A percentile compares a stretch with the other conserved stretches of the same genome.
Conservation (phyloP, 2,113 vertebrate species). For the Rhegmatorhina hoffmannsi region DNA sequence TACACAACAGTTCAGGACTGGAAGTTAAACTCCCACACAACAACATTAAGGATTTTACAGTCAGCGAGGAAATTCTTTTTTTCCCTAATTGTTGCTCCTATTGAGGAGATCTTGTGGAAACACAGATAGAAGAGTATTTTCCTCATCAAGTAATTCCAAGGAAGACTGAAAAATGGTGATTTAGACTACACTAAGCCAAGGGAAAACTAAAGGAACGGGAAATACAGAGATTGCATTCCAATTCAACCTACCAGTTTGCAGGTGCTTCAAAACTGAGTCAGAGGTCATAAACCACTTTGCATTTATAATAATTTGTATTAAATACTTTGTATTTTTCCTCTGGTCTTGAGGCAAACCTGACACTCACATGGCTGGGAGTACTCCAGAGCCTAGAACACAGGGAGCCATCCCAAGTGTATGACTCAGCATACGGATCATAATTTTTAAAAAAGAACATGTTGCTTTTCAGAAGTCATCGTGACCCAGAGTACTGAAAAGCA, state of each 20-base stretch:
- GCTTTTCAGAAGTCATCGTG: background rate
- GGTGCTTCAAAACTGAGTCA: background rate
- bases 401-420: background rate
- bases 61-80: background rate
- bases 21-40: background rate
- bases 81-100: accelerated
- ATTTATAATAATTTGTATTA: background rate
- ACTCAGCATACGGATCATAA: background rate
- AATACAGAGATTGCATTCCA: background rate
- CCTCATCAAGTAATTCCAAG: background rate
- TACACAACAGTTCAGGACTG: background rate
- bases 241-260: background rate
- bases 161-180: background rate
- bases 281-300: background rate
- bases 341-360: background rate
- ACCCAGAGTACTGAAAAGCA: background rate
- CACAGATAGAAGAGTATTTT: background rate
- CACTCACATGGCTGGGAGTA: background rate
- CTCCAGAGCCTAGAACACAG: background rate
- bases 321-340: background rate
- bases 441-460: background rate
- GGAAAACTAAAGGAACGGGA: background rate
- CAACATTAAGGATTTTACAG: background rate
- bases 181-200: background rate
- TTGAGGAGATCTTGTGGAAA: background rate